Base-by-base conservation (phyloP, 1,140 invertebrate species). In the Drosophila kohkoa region DNA sequence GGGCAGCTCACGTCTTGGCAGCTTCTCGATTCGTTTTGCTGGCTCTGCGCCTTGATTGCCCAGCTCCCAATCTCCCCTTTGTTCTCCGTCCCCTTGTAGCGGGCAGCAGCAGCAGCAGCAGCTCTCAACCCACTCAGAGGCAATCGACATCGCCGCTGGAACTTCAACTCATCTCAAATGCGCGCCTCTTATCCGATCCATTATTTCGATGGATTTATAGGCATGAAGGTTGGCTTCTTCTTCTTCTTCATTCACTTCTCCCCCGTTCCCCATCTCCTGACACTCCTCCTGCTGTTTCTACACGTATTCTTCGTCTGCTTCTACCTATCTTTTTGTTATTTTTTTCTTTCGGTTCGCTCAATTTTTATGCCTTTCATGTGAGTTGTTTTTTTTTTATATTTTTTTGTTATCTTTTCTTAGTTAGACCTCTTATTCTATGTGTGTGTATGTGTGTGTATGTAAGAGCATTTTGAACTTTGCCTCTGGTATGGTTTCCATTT, bases 201-300 rank as follows among this genome's bases (percentile, higher is more conserved):
- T 88, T 83, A 87, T 77, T 82, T 79, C 62, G 82, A 82, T 87
- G 83, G 71, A 86, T 86, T 86, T 86, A 86, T 86, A 76, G 82
- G 65, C 76, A 73, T 86, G 65, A 70, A 79, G 75, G 79, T 71
- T 67, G 82, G 60, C 8, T 55, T 64, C 32, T 11, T n/a, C 30
- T 3, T 20, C 45, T 38, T 28, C 3, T 30, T 20, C 30, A 32
- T 25, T 25, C 20, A 8, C 30, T 32, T 5, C 30, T 32, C 30
- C 30, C 30, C 30, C 30, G 7, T 32, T 32, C 30, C 30, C 7
- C 20, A 25, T 25, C 20, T 25, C 32, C 68, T 70, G 52, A 32
- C 69, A 49, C 59, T 76, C 41, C 15, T 16, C 30, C 32, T 55
- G 6, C 8, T 20, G 4, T 13, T 46, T 45, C 45, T 55, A 11